Percentiles rank a stretch among this genome's conserved stretches.
Evolutionary conservation across 2,888 invertebrate genomes (phyloP).

Genomic region (Trissolcus japonicus): DNA sequence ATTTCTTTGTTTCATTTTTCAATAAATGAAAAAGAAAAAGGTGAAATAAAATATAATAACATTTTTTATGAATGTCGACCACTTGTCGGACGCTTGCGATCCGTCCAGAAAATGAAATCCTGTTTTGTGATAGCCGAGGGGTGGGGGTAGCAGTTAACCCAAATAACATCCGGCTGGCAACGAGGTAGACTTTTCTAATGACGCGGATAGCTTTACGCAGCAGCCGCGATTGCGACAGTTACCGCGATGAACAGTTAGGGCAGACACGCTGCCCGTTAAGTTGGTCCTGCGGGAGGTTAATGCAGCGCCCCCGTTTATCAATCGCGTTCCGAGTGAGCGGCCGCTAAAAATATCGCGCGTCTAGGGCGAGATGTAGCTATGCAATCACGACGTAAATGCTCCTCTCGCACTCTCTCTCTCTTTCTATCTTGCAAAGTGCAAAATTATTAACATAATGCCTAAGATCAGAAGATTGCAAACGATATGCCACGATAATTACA

Average conservation of each 20-base stretch:
- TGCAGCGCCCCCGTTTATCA: slow-evolving; percentile 38
- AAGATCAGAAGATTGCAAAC: slow-evolving; percentile 46
- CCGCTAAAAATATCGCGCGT: slow-evolving; percentile 7
- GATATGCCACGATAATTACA: slow-evolving; percentile 53
- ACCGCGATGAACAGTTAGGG: slow-evolving; percentile 51
- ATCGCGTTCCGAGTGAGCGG: slow-evolving; percentile 29
- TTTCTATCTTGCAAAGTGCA: slow-evolving; percentile 52
- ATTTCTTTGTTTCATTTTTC: no score
- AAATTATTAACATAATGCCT: slow-evolving; percentile 53
- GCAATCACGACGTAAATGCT: slow-evolving; percentile 24
- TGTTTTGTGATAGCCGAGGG: slow-evolving; percentile 3
- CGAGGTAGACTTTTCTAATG: slow-evolving; percentile 16
- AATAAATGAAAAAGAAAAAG: no score
- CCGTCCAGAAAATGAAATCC: slow-evolving; percentile 12
- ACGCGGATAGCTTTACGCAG: slow-evolving; percentile 29
- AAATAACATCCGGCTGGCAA: slow-evolving; percentile 12
- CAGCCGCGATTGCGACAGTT: slow-evolving; percentile 31
- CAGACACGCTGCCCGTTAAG: slow-evolving; percentile 26
- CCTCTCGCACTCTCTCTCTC: slow-evolving; percentile 25
- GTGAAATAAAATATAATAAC: no score
- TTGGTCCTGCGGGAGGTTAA: slow-evolving; percentile 49
- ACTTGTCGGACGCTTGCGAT: neutral
- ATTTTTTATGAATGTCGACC: neutral
- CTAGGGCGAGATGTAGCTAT: slow-evolving; percentile 41
- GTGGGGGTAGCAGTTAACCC: slow-evolving; percentile 20